Evolutionary conservation across 2,888 invertebrate genomes (phyloP).

Genomic region (Calliscelio sp.): DNA sequence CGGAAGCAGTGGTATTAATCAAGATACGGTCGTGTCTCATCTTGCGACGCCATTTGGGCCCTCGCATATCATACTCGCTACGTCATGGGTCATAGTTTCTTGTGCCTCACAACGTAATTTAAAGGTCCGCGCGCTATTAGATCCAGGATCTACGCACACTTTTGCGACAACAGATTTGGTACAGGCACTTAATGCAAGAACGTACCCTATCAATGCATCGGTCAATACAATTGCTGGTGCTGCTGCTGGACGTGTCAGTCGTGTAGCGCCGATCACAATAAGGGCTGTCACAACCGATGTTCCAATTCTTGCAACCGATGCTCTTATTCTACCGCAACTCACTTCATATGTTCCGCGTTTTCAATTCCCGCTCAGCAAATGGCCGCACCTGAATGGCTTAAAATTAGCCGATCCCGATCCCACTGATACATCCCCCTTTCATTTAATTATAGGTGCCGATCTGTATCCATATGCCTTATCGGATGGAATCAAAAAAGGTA

Average conservation of each 20-base stretch:
- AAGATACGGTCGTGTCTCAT: too few relatives aligned
- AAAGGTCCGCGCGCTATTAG: conserved; percentile 16
- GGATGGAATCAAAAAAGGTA: neutral
- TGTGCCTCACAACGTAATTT: conserved; percentile 6
- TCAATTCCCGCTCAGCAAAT: neutral
- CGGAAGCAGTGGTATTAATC: neutral
- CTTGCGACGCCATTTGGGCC: neutral
- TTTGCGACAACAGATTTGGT: neutral
- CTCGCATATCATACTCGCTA: conserved; percentile 10
- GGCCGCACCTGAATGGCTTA: conserved; percentile 42
- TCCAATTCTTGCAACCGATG: neutral
- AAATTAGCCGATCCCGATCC: conserved; percentile 37
- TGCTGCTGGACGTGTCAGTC: neutral
- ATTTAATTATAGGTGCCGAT: neutral
- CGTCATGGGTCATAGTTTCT: conserved; percentile 30
- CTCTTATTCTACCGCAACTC: neutral
- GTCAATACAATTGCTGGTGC: neutral
- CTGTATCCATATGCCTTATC: neutral
- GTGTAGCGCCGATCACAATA: neutral
- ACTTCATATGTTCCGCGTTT: conserved; percentile 1
- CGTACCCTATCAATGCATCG: neutral
- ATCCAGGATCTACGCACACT: conserved; percentile 26
- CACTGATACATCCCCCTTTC: neutral
- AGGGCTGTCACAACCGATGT: neutral
- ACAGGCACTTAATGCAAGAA: conserved; percentile 28